Conservation (phyloP, 2,888 invertebrate genomes). For the Agapostemon virescens region DNA sequence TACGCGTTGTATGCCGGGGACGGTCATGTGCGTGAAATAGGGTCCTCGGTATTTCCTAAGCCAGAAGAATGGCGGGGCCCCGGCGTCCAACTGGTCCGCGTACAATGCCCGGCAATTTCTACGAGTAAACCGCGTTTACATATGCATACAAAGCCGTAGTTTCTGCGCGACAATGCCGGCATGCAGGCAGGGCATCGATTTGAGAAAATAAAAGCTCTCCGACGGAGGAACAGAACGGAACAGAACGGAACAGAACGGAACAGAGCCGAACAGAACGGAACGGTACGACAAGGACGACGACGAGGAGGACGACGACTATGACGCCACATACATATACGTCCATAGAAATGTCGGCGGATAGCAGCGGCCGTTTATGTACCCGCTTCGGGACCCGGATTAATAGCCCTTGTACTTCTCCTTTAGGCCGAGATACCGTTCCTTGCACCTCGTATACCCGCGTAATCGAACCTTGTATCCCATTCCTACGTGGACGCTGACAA, state of each 20-base stretch:
- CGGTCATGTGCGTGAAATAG: slow-evolving; percentile 31
- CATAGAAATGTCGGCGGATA: slow-evolving; percentile 70
- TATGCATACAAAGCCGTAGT: slow-evolving; percentile 73
- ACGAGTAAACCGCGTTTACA: slow-evolving; percentile 70
- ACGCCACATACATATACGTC: slow-evolving; percentile 55
- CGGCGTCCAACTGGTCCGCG: slow-evolving; percentile 51
- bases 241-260: slow-evolving; percentile 7
- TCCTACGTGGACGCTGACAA: slow-evolving; percentile 57
- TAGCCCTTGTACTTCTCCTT: slow-evolving; percentile 56
- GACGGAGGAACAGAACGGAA: slow-evolving; percentile 17
- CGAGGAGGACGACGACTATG: slow-evolving; percentile 44
- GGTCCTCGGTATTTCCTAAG: slow-evolving; percentile 49
- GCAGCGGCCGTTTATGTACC: slow-evolving; percentile 56
- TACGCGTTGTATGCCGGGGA: neutral
- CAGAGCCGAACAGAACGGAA: slow-evolving; percentile 28
- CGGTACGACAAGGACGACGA: slow-evolving; percentile 30
- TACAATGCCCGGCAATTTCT: slow-evolving; percentile 71
- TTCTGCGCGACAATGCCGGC: slow-evolving; percentile 67
- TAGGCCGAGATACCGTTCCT: slow-evolving; percentile 55
- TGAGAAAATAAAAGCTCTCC: slow-evolving; percentile 68
- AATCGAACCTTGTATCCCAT: slow-evolving; percentile 58
- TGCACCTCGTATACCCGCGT: slow-evolving; percentile 50
- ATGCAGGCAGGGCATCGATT: slow-evolving; percentile 67
- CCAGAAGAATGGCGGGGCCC: slow-evolving; percentile 61
- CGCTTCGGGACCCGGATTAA: slow-evolving; percentile 61